A percentile compares a stretch with the other conserved stretches of the same genome.
These are phyloP conservation scores for Drosophila putrida DNA, from an alignment of 2,888 invertebrate genomes.

Conservation along the genomic window DNA sequence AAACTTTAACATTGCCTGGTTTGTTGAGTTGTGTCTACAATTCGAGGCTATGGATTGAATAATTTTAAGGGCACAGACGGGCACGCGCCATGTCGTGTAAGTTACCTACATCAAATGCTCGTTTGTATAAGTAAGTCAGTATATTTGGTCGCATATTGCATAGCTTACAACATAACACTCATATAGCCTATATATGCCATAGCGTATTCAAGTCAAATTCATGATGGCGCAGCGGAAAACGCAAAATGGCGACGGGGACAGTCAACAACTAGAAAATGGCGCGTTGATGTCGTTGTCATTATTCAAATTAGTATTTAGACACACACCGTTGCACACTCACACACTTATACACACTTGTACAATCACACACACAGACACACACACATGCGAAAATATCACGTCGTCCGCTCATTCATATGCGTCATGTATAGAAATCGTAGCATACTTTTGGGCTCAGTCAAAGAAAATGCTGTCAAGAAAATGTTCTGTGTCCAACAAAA, in stretches of 20 bases:
- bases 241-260: conserved; percentile 55
- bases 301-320: conserved; percentile 78
- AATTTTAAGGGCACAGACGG: conserved; percentile 11
- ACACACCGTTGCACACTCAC: conserved; percentile 57
- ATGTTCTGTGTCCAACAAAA: conserved; percentile 23
- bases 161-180: conserved; percentile 15
- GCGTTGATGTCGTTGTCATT: conserved; percentile 78
- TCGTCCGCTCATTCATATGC: conserved; percentile 51
- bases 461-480: conserved; percentile 32
- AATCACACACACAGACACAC: background rate
- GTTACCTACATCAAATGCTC: conserved; percentile 34
- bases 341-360: conserved; percentile 16
- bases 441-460: conserved; percentile 55
- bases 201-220: conserved; percentile 51
- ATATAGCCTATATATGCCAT: conserved; percentile 5
- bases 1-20: conserved; percentile 15
- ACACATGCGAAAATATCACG: conserved; percentile 15
- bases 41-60: conserved; percentile 13
- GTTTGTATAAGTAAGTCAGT: conserved; percentile 28
- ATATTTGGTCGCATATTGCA: conserved; percentile 32
- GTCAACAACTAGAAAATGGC: conserved; percentile 73
- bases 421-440: conserved; percentile 49
- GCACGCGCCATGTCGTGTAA: conserved; percentile 32
- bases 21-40: conserved; percentile 5
- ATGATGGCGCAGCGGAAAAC: conserved; percentile 69